Base-by-base conservation (phyloP, 2,797 vertebrate species). In the Antrozous pallidus region DNA sequence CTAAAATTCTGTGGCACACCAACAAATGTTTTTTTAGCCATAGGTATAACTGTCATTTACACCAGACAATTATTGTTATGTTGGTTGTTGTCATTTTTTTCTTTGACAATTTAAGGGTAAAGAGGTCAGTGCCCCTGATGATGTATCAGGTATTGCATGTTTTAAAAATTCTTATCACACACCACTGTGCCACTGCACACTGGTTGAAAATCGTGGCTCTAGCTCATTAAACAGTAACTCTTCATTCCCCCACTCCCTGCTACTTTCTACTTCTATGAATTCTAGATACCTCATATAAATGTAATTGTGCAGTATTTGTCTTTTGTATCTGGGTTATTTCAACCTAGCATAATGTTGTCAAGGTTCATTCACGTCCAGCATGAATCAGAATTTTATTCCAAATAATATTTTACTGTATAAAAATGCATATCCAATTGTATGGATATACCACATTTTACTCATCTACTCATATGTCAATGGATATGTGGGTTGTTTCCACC, bases 201-300 rank as follows among this genome's bases (percentile, higher is more conserved):
- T 18, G 63, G n/a, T 33, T 67, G 63, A 20, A 67, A 67, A 67
- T 33, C 18, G n/a, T 18, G 8, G n/a, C 49, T 83, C 40, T 13
- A 26, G 28, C 7, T 20, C 63, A 2, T 2, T 28, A 17, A 71
- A 31, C 8, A n/a, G 5, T 12, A 36, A 1, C 18, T 24, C 42
- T 36, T 10, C 2, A 17, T 9, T 45, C 1, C 70, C 40, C 31
- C 4, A 17, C 38, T 20, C 22, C 26, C 33, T 22, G 33, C n/a
- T 3, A 7, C 51, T 31, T 31, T 74, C 49, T 49, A 69, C 38
- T 75, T 6, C 3, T 3, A 0, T n/a, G 33, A 33, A 31, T 63
- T 31, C 28, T 9, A 1, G 31, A 42, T 5, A 1, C 61, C 13
- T 56, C 18, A 2, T 1, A 1, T 6, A 8, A 33, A 31, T 4